A percentile compares a stretch with the other conserved stretches of the same genome.
Evolutionary conservation across 2,888 invertebrate species (phyloP).

Genomic region (Scaptomyza cyrtandrae): DNA sequence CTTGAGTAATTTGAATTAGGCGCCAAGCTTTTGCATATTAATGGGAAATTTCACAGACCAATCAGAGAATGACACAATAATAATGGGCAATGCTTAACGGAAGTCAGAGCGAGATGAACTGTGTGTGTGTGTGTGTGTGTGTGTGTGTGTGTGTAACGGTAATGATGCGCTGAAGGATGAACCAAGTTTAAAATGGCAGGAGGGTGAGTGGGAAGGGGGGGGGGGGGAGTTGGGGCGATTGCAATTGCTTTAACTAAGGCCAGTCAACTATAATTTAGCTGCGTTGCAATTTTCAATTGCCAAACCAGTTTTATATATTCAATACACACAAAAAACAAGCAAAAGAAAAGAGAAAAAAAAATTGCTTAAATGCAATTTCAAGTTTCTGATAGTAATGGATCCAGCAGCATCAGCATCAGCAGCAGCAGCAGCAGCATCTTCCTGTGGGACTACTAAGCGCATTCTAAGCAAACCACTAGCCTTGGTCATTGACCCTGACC

Average conservation of each 20-base stretch:
- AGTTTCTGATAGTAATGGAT: slow-evolving; percentile 36
- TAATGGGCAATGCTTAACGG: background rate
- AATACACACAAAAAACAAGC: slow-evolving; percentile 16
- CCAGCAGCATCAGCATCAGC: slow-evolving; percentile 31
- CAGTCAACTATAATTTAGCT: slow-evolving; percentile 56
- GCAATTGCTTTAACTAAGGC: slow-evolving; percentile 60
- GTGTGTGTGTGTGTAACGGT: slow-evolving; percentile 34
- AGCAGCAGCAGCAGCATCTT: slow-evolving; percentile 31
- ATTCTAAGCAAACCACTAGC: slow-evolving; percentile 22
- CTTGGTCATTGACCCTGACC: slow-evolving; percentile 68
- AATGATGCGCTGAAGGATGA: slow-evolving; percentile 65
- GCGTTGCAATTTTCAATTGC: slow-evolving; percentile 47
- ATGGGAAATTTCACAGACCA: slow-evolving; percentile 2
- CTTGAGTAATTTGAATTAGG: slow-evolving; percentile 16
- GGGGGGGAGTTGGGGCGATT: slow-evolving; percentile 14
- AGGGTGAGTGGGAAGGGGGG: slow-evolving; percentile 10
- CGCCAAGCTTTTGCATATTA: slow-evolving; percentile 14
- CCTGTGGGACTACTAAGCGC: slow-evolving; percentile 64
- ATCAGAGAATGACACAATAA: background rate
- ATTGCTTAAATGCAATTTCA: slow-evolving; percentile 45
- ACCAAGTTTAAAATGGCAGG: slow-evolving; percentile 31
- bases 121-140: background rate
- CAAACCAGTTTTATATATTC: slow-evolving; percentile 68
- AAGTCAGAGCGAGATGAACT: background rate
- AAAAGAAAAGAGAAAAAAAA: slow-evolving; percentile 10